phyloP scores from a whole-genome alignment of 92 coral and sea anemone species.

The Diadumene lineata region DNA sequence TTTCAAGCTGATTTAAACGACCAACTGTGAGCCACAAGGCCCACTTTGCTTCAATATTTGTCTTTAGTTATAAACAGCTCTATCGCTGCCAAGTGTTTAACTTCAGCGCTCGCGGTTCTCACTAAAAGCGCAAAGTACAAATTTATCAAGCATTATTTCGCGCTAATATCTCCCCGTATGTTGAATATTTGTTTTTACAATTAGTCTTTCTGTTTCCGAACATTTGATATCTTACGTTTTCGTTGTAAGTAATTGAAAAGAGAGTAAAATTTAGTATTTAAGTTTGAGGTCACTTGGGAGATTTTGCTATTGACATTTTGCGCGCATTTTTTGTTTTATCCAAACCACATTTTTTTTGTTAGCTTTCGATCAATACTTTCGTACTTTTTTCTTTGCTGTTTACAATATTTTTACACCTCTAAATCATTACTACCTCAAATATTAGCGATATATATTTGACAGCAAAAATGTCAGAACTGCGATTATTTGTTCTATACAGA shows the following conservation, averaged over 20 bases:
- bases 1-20: background rate
- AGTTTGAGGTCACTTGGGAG: no score
- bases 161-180: no score
- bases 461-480: background rate
- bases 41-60: slow-evolving; percentile 19
- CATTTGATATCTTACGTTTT: no score
- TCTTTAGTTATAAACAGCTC: slow-evolving; percentile 13
- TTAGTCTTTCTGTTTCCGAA: no score
- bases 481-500: background rate
- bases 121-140: no score
- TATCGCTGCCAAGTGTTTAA: slow-evolving; percentile 17
- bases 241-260: no score
- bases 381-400: slow-evolving; percentile 22
- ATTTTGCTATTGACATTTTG: no score
- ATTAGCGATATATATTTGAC: slow-evolving; percentile 42
- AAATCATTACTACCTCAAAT: slow-evolving; percentile 28
- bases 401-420: slow-evolving; percentile 4
- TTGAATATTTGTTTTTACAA: no score
- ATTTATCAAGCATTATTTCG: no score
- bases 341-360: background rate
- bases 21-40: slow-evolving; percentile 2
- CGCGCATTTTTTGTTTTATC: no score
- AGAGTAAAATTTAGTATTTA: no score
- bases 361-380: background rate
- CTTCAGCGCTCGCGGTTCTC: background rate